Evolutionary conservation across 2,113 vertebrate species (phyloP).

Genomic region (Bubalus kerabau): DNA sequence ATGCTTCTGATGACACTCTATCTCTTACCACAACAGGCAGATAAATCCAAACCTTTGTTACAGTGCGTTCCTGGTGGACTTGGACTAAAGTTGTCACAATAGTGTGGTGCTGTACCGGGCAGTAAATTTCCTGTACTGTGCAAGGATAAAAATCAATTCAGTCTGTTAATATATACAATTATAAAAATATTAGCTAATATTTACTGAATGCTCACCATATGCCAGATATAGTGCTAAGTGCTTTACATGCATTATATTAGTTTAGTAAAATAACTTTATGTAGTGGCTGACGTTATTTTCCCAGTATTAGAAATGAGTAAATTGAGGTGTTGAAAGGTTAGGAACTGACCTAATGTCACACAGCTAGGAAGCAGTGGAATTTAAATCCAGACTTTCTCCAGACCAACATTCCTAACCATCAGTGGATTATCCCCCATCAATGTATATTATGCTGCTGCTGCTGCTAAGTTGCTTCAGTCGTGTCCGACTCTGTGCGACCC

Average conservation of each 20-base stretch:
- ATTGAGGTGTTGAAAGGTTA: not conserved
- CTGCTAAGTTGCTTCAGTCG: no score
- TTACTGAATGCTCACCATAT: not conserved
- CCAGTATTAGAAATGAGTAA: not conserved
- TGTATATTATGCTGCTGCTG: not conserved
- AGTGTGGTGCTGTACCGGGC: not conserved
- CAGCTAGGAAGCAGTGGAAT: not conserved
- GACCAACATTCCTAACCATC: not conserved
- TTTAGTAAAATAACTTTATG: not conserved
- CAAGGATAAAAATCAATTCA: not conserved
- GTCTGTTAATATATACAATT: not conserved
- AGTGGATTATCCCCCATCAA: not conserved
- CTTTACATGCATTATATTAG: not conserved
- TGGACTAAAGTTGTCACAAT: not conserved
- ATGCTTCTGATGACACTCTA: not conserved
- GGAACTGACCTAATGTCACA: not conserved
- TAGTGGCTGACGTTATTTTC: not conserved
- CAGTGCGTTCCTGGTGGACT: not conserved
- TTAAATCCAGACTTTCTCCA: not conserved
- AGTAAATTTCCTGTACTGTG: not conserved
- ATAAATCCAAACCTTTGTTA: not conserved
- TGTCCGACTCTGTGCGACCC: no score
- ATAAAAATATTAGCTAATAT: slow-evolving; percentile 5
- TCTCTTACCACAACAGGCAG: not conserved
- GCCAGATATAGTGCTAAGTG: not conserved